phyloP scores from a whole-genome alignment of 2,888 invertebrate genomes.

The Diaperis boleti region DNA sequence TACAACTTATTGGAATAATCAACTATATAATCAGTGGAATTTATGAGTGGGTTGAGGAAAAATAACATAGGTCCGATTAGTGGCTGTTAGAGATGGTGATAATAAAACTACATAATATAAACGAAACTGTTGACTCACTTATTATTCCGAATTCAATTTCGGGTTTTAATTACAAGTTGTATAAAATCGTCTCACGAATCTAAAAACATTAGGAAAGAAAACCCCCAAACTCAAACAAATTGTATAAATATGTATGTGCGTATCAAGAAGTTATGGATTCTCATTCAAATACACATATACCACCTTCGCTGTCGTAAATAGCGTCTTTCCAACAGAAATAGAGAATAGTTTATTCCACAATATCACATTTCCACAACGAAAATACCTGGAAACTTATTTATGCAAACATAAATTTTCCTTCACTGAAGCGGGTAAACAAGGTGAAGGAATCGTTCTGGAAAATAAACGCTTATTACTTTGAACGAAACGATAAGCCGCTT shows the following conservation, averaged over 20 bases:
- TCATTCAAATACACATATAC: background rate
- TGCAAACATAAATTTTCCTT: slow-evolving; percentile 27
- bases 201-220: too few relatives aligned
- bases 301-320: background rate
- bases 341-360: slow-evolving; percentile 14
- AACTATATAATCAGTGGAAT: too few relatives aligned
- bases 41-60: too few relatives aligned
- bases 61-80: too few relatives aligned
- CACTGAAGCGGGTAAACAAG: slow-evolving; percentile 29
- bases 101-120: too few relatives aligned
- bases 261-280: slow-evolving; percentile 1
- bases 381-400: slow-evolving; percentile 32
- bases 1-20: too few relatives aligned
- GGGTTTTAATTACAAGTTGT: too few relatives aligned
- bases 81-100: too few relatives aligned
- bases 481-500: slow-evolving; percentile 22
- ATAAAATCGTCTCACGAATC: too few relatives aligned
- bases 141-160: too few relatives aligned
- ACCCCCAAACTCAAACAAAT: too few relatives aligned
- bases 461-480: slow-evolving; percentile 32
- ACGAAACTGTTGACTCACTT: too few relatives aligned
- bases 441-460: slow-evolving; percentile 17
- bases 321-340: slow-evolving; percentile 2
- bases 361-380: slow-evolving; percentile 20
- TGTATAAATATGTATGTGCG: background rate